phyloP scores from a whole-genome alignment of 2,888 invertebrate genomes.

The Pteria penguin region DNA sequence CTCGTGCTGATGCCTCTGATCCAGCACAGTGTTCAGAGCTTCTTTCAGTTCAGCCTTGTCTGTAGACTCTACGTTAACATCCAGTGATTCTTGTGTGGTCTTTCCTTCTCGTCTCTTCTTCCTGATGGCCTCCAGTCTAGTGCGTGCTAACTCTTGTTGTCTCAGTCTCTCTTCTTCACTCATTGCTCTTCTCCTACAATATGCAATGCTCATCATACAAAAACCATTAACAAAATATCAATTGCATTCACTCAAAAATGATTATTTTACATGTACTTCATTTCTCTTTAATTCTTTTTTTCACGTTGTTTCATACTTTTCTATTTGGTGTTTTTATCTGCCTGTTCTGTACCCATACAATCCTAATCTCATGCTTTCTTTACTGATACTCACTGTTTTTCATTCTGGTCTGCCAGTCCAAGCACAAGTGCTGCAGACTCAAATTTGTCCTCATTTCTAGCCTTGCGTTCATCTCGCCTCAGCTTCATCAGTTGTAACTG shows the following conservation, averaged over 20 bases:
- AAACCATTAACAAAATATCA: too few species aligned
- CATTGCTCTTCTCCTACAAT: constrained; percentile 33
- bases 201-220: too few species aligned
- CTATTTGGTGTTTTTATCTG: too few species aligned
- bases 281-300: too few species aligned
- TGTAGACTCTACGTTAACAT: constrained; percentile 51
- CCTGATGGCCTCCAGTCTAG: constrained; percentile 68
- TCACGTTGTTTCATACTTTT: too few species aligned
- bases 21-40: constrained; percentile 64
- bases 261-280: too few species aligned
- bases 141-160: constrained; percentile 69
- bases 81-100: constrained; percentile 21
- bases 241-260: too few species aligned
- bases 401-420: constrained; percentile 62
- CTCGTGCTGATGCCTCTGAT: constrained; percentile 69
- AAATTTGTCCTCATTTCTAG: constrained; percentile 68
- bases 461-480: constrained; percentile 64
- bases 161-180: constrained; percentile 62
- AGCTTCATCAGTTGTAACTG: constrained; percentile 65
- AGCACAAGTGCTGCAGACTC: constrained; percentile 69
- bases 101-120: constrained; percentile 38
- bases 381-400: constrained; percentile 47
- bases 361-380: too few species aligned
- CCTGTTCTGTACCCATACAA: too few species aligned
- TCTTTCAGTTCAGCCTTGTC: constrained; percentile 65